These are phyloP conservation scores for Lophochroa leadbeateri DNA, from an alignment of 2,113 vertebrate species.

Conservation along the genomic window DNA sequence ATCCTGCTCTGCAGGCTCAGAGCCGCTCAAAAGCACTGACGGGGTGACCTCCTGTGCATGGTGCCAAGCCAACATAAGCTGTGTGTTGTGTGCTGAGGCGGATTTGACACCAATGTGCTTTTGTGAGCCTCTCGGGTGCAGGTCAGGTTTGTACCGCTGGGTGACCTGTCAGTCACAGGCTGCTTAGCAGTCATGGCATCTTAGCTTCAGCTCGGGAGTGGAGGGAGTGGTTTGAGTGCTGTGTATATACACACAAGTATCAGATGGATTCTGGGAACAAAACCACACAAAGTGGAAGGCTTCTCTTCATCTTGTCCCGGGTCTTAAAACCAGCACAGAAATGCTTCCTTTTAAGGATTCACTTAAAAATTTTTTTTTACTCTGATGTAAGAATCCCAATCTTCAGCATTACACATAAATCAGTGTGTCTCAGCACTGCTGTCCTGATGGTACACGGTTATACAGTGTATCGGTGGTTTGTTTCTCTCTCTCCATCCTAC, in stretches of 20 bases:
- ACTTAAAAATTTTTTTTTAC: neutral
- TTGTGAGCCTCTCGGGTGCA: neutral
- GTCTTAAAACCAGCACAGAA: neutral
- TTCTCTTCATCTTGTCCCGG: neutral
- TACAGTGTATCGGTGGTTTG: neutral
- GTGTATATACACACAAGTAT: neutral
- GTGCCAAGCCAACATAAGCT: neutral
- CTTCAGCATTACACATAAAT: neutral
- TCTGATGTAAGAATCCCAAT: neutral
- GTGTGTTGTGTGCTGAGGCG: accelerated
- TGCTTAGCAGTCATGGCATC: neutral
- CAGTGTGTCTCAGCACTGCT: accelerated
- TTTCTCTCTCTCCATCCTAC: neutral
- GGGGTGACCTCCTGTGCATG: accelerated
- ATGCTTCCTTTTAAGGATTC: neutral
- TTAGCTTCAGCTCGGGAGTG: neutral
- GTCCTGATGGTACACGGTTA: neutral
- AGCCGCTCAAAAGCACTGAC: neutral
- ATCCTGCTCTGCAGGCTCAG: neutral
- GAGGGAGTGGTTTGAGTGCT: neutral
- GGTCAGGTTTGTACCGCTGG: neutral
- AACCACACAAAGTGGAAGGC: neutral
- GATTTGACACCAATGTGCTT: neutral
- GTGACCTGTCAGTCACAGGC: neutral
- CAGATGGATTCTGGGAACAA: neutral